These are phyloP conservation scores for Paramacrobiotus metropolitanus DNA, from an alignment of 1,140 invertebrate genomes.

Conservation along the genomic window DNA sequence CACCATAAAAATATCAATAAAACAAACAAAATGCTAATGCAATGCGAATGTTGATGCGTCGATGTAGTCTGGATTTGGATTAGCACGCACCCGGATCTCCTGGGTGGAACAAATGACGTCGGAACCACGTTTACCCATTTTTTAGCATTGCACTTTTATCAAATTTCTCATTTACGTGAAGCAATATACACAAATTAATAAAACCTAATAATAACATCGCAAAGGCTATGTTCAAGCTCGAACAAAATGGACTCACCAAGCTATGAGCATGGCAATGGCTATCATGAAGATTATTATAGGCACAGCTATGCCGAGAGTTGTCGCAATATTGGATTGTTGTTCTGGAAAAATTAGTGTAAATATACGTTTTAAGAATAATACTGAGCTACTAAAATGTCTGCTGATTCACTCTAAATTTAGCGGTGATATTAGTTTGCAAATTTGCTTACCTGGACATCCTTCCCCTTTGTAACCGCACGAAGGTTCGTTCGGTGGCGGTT, in stretches of 20 bases:
- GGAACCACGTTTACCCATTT: too few relatives aligned
- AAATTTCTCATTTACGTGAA: too few relatives aligned
- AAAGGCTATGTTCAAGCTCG: too few relatives aligned
- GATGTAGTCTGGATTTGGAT: not conserved
- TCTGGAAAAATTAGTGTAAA: not conserved
- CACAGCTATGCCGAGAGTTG: not conserved
- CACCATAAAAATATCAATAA: too few relatives aligned
- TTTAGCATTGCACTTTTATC: too few relatives aligned
- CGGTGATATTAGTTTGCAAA: not conserved
- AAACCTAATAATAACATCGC: too few relatives aligned
- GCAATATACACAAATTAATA: too few relatives aligned
- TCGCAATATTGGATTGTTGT: not conserved
- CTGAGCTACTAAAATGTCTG: not conserved
- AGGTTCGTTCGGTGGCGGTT: not conserved
- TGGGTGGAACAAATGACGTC: too few relatives aligned
- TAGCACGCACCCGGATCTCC: too few relatives aligned
- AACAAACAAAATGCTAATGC: too few relatives aligned
- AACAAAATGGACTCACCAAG: not conserved
- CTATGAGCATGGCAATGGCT: not conserved
- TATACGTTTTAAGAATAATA: not conserved
- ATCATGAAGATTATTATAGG: not conserved
- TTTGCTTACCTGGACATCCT: not conserved
- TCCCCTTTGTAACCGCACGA: not conserved
- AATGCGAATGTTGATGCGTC: too few relatives aligned
- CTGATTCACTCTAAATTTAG: not conserved